Percentiles rank a stretch among this genome's conserved stretches.
Conservation (phyloP, 1,140 invertebrate genomes). For the Bursaphelenchus mucronatus region DNA sequence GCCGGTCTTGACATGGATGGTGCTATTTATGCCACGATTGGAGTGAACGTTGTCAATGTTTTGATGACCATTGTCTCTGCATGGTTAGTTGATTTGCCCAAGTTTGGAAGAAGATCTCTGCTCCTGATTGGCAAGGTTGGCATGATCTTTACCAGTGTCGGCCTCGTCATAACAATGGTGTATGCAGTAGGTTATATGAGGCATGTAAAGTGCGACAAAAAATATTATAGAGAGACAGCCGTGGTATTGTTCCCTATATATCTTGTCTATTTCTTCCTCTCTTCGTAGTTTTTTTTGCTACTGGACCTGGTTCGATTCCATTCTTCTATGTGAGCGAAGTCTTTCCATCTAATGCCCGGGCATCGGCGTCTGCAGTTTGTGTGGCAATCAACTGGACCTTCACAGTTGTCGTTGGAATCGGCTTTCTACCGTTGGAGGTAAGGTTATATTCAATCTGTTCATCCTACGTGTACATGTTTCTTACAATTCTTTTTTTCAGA, state of each 20-base stretch:
- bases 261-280: slow-evolving; percentile 41
- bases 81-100: slow-evolving; percentile 71
- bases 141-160: slow-evolving; percentile 13
- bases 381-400: slow-evolving; percentile 39
- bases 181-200: slow-evolving; percentile 7
- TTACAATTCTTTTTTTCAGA: slow-evolving; percentile 38
- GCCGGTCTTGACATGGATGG: slow-evolving; percentile 20
- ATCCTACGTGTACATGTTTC: neutral
- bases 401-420: slow-evolving; percentile 38
- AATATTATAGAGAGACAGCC: neutral
- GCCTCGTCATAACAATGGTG: slow-evolving; percentile 11
- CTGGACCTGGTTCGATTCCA: slow-evolving; percentile 45
- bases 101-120: slow-evolving; percentile 18
- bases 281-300: slow-evolving; percentile 58
- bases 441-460: neutral
- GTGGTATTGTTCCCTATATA: neutral
- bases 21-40: slow-evolving; percentile 58
- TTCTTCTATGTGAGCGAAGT: slow-evolving; percentile 43
- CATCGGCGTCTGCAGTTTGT: slow-evolving; percentile 34
- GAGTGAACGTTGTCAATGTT: slow-evolving; percentile 79
- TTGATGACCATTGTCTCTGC: slow-evolving; percentile 79
- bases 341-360: slow-evolving; percentile 39
- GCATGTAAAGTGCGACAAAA: slow-evolving; percentile 1
- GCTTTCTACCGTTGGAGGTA: slow-evolving; percentile 32
- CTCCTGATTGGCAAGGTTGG: slow-evolving; percentile 27